Percentiles rank a stretch among this genome's conserved stretches.
phyloP scores from a whole-genome alignment of 2,113 vertebrate genomes.

The Ginglymostoma cirratum region DNA sequence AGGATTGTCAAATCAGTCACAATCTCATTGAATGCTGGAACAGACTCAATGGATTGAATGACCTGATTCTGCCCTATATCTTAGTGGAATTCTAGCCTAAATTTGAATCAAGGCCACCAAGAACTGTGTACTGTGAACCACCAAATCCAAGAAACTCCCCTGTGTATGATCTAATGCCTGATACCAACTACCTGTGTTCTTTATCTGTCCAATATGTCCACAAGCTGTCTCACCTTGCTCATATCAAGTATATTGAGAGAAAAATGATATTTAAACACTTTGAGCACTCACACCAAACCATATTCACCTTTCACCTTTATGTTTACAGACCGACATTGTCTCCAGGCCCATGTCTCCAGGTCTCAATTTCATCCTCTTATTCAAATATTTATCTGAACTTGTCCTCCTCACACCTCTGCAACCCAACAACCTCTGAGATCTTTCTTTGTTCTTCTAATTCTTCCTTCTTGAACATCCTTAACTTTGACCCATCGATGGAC shows the following conservation, averaged over 20 bases:
- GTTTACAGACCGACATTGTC: neutral
- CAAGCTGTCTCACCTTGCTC: neutral
- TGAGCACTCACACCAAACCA: neutral
- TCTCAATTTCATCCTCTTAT: neutral
- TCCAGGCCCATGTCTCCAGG: neutral
- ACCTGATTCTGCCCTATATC: too few species aligned
- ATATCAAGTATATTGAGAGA: neutral
- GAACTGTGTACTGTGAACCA: neutral
- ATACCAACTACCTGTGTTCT: neutral
- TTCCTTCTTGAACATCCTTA: neutral
- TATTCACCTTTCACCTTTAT: neutral
- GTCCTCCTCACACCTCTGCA: neutral
- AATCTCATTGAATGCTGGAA: too few species aligned
- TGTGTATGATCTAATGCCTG: neutral
- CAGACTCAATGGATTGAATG: too few species aligned
- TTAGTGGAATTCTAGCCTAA: neutral
- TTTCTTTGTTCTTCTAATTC: neutral
- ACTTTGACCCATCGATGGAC: neutral
- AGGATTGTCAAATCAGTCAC: too few species aligned
- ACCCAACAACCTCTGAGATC: neutral
- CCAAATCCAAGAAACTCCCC: neutral
- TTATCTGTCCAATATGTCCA: neutral
- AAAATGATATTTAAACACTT: neutral
- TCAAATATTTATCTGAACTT: neutral
- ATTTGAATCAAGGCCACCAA: neutral